Conservation (phyloP, 2,113 vertebrate species). For the Myodes glareolus region DNA sequence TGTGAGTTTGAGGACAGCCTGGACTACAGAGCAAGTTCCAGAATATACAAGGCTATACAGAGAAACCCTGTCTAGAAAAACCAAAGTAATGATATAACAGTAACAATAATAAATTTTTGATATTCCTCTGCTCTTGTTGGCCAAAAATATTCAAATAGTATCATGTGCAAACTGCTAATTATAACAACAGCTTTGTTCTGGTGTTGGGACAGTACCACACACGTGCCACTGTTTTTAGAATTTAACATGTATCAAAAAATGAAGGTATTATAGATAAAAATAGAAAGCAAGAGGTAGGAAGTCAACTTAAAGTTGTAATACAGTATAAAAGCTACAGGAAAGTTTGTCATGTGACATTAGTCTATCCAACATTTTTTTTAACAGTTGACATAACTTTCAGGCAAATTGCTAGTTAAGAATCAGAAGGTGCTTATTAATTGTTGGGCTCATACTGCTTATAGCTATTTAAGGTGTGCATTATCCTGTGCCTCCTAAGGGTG, state of each 20-base stretch:
- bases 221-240: neutral
- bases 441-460: constrained; percentile 52
- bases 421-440: constrained; percentile 74
- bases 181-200: neutral
- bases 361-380: constrained; percentile 11
- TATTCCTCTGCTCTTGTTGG: neutral
- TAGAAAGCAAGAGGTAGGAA: neutral
- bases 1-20: neutral
- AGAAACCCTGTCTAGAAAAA: neutral
- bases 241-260: neutral
- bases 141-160: neutral
- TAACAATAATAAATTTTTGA: neutral
- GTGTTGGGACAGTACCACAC: neutral
- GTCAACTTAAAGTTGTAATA: neutral
- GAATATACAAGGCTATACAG: neutral
- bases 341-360: constrained; percentile 3
- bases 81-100: neutral
- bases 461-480: constrained; percentile 48
- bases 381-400: constrained; percentile 53
- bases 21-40: neutral
- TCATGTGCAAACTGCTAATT: neutral
- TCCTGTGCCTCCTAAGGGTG: constrained; percentile 48
- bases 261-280: constrained; percentile 15
- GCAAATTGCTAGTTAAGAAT: constrained; percentile 77
- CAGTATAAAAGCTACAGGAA: constrained; percentile 4